A percentile compares a stretch with the other conserved stretches of the same genome.
Evolutionary conservation across 2,888 invertebrate species (phyloP).

Genomic region (Iphiclides podalirius): DNA sequence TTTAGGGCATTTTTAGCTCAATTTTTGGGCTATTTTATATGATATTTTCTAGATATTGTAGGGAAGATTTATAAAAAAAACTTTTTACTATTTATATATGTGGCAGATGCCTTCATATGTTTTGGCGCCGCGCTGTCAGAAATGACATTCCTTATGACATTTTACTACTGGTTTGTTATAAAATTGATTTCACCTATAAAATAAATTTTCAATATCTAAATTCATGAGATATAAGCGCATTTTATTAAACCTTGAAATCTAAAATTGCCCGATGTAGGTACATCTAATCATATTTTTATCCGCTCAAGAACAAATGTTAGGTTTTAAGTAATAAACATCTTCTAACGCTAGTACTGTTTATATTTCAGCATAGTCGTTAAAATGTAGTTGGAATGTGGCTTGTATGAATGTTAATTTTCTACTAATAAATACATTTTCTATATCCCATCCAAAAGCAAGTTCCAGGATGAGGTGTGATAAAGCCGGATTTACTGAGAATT

Average conservation of each 20-base stretch:
- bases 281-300: no score
- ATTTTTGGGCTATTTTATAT: conserved; percentile 12
- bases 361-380: conserved; percentile 7
- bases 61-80: conserved; percentile 18
- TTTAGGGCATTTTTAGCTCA: conserved; percentile 3
- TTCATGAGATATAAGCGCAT: no score
- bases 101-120: conserved; percentile 69
- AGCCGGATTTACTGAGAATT: no score
- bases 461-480: no score
- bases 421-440: no score
- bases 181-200: conserved; percentile 62
- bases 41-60: conserved; percentile 8
- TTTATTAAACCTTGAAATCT: no score
- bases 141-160: conserved; percentile 25
- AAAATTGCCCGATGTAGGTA: no score
- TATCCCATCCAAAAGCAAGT: no score
- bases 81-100: conserved; percentile 32
- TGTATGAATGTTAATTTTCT: not conserved
- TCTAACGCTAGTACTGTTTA: not conserved
- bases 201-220: conserved; percentile 27
- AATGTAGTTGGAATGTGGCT: not conserved
- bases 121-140: conserved; percentile 51
- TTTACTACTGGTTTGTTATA: conserved; percentile 29
- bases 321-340: no score
- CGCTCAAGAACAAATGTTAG: no score